Evolutionary conservation across 2,113 vertebrate species (phyloP).

Genomic region (Glaucidium brasilianum): DNA sequence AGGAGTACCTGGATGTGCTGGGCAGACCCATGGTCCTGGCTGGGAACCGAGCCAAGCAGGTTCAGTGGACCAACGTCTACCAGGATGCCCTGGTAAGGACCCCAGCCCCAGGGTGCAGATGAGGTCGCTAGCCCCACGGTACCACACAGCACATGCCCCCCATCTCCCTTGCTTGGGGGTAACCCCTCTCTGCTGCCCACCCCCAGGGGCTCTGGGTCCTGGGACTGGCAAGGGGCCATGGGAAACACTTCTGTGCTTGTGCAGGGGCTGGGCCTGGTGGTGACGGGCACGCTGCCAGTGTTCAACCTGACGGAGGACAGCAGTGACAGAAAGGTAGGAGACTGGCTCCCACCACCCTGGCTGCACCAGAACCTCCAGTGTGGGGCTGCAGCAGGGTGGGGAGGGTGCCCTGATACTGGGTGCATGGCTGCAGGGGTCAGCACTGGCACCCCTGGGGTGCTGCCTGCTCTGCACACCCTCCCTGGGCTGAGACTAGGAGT

Average conservation of each 20-base stretch:
- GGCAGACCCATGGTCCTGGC: constrained; percentile 97
- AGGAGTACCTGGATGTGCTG: constrained; percentile 97
- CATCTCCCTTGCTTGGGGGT: not conserved
- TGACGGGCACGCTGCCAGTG: constrained; percentile 94
- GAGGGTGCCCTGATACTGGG: not conserved
- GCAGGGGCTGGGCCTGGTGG: constrained; percentile 93
- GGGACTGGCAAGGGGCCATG: not conserved
- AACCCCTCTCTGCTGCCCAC: not conserved
- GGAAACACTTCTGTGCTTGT: not conserved
- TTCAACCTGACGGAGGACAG: constrained; percentile 92
- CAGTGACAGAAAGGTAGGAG: constrained; percentile 80
- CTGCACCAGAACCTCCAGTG: not conserved
- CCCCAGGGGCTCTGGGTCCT: not conserved
- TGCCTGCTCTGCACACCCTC: not conserved
- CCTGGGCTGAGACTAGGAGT: not conserved
- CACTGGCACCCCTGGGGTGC: not conserved
- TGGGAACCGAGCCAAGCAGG: constrained; percentile 90
- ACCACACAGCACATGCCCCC: not conserved
- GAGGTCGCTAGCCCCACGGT: not conserved
- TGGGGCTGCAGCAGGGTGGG: not conserved
- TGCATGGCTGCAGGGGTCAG: not conserved
- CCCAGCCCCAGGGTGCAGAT: not conserved
- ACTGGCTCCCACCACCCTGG: not conserved
- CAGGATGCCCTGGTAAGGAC: constrained; percentile 92
- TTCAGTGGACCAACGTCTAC: constrained; percentile 98